Conservation (phyloP, 2,888 invertebrate species). For the Agapostemon virescens region DNA sequence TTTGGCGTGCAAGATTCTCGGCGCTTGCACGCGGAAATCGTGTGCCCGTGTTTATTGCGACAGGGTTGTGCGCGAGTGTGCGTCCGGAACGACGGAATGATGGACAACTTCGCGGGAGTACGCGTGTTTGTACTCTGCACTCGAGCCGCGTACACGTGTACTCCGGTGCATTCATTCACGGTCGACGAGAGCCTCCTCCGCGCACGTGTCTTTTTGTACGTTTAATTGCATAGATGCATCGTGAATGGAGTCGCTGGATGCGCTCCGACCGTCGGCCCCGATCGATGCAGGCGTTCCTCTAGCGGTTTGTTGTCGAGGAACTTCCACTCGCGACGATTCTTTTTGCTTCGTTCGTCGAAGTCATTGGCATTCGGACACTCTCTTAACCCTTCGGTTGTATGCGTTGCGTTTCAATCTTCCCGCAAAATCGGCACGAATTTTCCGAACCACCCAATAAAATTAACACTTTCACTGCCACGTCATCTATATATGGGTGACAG, state of each 20-base stretch:
- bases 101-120: conserved; percentile 51
- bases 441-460: too few relatives aligned
- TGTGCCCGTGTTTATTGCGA: conserved; percentile 32
- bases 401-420: too few relatives aligned
- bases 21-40: conserved; percentile 23
- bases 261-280: conserved; percentile 13
- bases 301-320: neutral
- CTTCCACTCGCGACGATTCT: neutral
- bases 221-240: conserved; percentile 64
- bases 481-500: too few relatives aligned
- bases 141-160: conserved; percentile 34
- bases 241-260: conserved; percentile 39
- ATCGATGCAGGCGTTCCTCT: conserved; percentile 21
- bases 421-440: too few relatives aligned
- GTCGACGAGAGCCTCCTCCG: conserved; percentile 39
- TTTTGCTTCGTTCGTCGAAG: neutral
- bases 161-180: conserved; percentile 39
- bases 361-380: too few relatives aligned
- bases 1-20: conserved; percentile 31
- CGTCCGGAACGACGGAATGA: conserved; percentile 39
- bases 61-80: conserved; percentile 7
- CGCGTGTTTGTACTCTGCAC: conserved; percentile 45
- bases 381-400: too few relatives aligned
- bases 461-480: too few relatives aligned
- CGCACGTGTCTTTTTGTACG: conserved; percentile 44